phyloP scores from a whole-genome alignment of 2,797 vertebrate species.

The Onychomys arenicola region DNA sequence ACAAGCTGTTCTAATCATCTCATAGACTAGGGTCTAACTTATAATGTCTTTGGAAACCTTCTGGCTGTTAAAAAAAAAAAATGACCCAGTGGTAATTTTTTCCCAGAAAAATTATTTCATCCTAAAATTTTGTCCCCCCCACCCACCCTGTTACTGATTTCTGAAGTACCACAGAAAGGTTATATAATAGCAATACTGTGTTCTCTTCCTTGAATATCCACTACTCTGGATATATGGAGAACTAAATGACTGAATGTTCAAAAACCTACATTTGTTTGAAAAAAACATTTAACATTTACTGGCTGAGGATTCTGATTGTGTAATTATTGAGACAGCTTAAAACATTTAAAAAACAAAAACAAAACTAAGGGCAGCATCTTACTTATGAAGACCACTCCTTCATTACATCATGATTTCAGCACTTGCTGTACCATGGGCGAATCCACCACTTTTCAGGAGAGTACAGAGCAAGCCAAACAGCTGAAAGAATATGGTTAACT shows the following conservation, averaged over 20 bases:
- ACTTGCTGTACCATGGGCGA: background rate
- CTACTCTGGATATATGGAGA: background rate
- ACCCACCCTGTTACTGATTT: background rate
- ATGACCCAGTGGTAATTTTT: background rate
- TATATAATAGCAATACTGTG: background rate
- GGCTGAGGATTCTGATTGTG: background rate
- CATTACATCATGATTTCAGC: background rate
- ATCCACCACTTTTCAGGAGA: background rate
- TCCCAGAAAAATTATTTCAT: background rate
- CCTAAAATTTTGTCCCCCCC: background rate
- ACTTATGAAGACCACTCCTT: conserved; percentile 18
- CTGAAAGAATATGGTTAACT: background rate
- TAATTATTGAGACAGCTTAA: background rate
- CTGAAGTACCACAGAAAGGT: background rate
- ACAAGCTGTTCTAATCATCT: background rate
- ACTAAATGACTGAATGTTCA: conserved; percentile 1
- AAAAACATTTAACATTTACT: background rate
- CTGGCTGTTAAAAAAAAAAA: background rate
- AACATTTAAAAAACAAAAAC: background rate
- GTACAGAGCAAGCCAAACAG: background rate
- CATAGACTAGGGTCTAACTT: background rate
- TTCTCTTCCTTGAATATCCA: background rate
- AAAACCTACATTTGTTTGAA: background rate
- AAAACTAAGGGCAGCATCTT: background rate
- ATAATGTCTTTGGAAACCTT: background rate